Conservation (phyloP, 2,888 invertebrate species). For the Schizaphis graminum region DNA sequence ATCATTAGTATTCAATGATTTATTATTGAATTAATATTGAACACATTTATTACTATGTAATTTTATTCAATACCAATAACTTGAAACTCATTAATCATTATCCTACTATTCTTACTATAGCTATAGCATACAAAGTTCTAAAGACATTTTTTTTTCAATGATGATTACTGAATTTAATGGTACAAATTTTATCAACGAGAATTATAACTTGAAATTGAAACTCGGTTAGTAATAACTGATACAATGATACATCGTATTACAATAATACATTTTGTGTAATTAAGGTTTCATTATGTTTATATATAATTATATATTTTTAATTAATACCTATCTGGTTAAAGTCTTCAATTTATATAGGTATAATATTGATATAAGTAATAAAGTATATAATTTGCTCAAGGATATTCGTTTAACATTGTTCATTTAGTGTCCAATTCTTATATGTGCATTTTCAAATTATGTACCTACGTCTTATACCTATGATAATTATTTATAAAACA, state of each 20-base stretch:
- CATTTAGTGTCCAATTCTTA: not conserved
- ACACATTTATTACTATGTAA: not conserved
- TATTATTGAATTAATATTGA: not conserved
- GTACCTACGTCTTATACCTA: no score
- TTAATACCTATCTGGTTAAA: not conserved
- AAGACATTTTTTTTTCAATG: not conserved
- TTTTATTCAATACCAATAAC: not conserved
- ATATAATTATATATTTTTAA: not conserved
- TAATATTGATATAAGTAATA: no score
- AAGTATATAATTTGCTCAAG: not conserved
- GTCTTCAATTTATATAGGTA: not conserved
- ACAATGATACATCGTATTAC: not conserved
- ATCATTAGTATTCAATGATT: no score
- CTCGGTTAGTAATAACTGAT: not conserved
- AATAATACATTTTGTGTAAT: not conserved
- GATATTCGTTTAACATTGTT: not conserved
- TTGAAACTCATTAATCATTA: no score
- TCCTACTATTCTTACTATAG: no score
- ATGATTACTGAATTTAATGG: not conserved
- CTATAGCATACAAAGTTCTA: not conserved
- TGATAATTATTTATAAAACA: no score
- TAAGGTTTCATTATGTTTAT: not conserved
- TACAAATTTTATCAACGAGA: not conserved
- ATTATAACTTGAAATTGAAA: not conserved
- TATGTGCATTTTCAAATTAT: not conserved